Percentiles rank a stretch among this genome's conserved stretches.
phyloP scores from a whole-genome alignment of 2,113 vertebrate genomes.

The Phyllostomus hastatus region DNA sequence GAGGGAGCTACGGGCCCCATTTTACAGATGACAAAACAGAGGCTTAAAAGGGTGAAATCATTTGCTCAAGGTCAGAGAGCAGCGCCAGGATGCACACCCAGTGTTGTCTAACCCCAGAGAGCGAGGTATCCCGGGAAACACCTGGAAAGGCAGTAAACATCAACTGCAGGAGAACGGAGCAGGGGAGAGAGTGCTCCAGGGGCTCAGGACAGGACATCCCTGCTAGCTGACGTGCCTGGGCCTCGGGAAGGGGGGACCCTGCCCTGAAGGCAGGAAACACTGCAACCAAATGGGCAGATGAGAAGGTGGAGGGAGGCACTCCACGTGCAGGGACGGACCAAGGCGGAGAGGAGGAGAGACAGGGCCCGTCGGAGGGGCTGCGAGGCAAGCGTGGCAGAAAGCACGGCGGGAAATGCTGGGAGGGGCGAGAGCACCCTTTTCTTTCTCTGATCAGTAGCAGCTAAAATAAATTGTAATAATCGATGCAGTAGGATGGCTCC shows the following conservation, averaged over 20 bases:
- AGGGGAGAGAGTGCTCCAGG: accelerated
- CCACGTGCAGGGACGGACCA: not conserved
- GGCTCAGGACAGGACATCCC: not conserved
- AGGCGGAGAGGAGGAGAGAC: not conserved
- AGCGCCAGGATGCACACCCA: not conserved
- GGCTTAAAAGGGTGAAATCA: not conserved
- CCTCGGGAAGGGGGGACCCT: not conserved
- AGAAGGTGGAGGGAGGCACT: not conserved
- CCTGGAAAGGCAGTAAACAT: not conserved
- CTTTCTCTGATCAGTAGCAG: not conserved
- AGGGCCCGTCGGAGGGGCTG: too few relatives aligned
- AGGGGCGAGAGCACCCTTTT: not conserved
- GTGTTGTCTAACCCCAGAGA: not conserved
- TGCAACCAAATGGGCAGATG: accelerated
- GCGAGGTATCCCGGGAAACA: accelerated
- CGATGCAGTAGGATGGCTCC: not conserved
- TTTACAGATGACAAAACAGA: not conserved
- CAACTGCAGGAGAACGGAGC: not conserved
- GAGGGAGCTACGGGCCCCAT: not conserved
- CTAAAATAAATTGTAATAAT: not conserved
- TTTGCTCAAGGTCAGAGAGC: not conserved
- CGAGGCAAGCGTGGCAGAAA: not conserved
- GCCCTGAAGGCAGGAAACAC: not conserved
- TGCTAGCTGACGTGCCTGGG: not conserved
- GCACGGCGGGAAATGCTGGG: not conserved